phyloP scores from a whole-genome alignment of 1,140 invertebrate species.

The Pogonus chalceus region DNA sequence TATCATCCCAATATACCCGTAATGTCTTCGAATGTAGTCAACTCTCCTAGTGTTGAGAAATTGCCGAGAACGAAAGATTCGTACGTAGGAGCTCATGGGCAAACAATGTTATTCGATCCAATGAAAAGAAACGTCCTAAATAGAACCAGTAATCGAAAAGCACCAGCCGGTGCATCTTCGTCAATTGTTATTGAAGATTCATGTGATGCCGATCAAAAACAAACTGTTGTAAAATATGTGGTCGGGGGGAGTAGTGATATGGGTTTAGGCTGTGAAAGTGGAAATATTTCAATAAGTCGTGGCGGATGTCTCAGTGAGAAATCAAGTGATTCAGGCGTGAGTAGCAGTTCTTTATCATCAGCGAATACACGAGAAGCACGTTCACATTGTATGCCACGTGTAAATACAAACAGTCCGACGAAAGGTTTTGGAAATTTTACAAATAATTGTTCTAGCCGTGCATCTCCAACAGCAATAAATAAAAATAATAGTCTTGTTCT shows the following conservation, averaged over 20 bases:
- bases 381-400: neutral
- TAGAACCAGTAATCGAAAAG: conserved; percentile 35
- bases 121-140: conserved; percentile 25
- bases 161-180: conserved; percentile 36
- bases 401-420: neutral
- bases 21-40: conserved; percentile 14
- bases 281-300: conserved; percentile 38
- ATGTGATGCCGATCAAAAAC: conserved; percentile 49
- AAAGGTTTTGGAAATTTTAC: neutral
- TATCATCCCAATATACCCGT: conserved; percentile 40
- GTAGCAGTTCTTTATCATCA: conserved; percentile 69
- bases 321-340: conserved; percentile 75
- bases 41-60: conserved; percentile 25
- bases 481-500: neutral
- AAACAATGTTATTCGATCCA: conserved; percentile 36
- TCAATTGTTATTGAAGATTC: conserved; percentile 46
- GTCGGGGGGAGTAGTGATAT: conserved; percentile 42
- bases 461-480: neutral
- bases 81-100: conserved; percentile 36
- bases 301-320: conserved; percentile 64
- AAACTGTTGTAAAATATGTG: conserved; percentile 54
- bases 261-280: conserved; percentile 30
- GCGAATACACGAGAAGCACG: conserved; percentile 34
- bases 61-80: conserved; percentile 35
- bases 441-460: neutral